Base-by-base conservation (phyloP, 2,797 vertebrate genomes). In the Graptemys geographica region DNA sequence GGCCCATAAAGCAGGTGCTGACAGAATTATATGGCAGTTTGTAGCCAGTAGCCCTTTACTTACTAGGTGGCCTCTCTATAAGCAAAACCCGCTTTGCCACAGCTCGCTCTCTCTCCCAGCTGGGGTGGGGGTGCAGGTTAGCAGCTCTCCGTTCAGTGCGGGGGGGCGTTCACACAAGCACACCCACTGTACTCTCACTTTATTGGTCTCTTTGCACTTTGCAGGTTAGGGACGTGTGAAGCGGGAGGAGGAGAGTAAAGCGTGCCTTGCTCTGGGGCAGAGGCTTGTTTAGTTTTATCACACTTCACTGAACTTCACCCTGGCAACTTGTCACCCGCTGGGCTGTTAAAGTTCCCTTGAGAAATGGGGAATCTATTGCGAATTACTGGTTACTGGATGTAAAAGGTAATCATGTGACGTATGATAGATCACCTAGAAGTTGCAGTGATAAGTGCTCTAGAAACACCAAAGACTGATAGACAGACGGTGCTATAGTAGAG, bases 21-120 rank as follows among this genome's bases (percentile, higher is more conserved):
- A 94, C 93, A 95, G 98, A 97, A 96, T 97, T 90, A 97, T 96
- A 94, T 96, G 97, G 90, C 97, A 89, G 97, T 92, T 94, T 89
- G 86, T 53, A 74, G 91, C 91, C 90, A 78, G 96, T 93, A 96
- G 90, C 95, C 74, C 0, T 0, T 87, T 79, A 72, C 90, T 69
- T 94, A 11, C 57, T 86, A 81, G 92, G 96, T 95, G 94, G 96
- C 87, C 88, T 59, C 1, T 1, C 51, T 57, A 11, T 37, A 74
- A 13, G 52, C 80, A 41, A 76, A 84, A 15, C 37, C 11, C 5
- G 18, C 57, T 88, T 78, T 18, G 74, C 74, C 31, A 13, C 52
- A 21, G 28, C 16, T 6, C 47, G 5, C 41, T 44, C 28, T 37
- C 25, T 49, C n/a, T 23, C 37, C 13, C 47, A 28, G 3, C 47